Percentiles rank a stretch among this genome's conserved stretches.
phyloP scores from a whole-genome alignment of 2,888 invertebrate genomes.

The Cerastis leucographa region DNA sequence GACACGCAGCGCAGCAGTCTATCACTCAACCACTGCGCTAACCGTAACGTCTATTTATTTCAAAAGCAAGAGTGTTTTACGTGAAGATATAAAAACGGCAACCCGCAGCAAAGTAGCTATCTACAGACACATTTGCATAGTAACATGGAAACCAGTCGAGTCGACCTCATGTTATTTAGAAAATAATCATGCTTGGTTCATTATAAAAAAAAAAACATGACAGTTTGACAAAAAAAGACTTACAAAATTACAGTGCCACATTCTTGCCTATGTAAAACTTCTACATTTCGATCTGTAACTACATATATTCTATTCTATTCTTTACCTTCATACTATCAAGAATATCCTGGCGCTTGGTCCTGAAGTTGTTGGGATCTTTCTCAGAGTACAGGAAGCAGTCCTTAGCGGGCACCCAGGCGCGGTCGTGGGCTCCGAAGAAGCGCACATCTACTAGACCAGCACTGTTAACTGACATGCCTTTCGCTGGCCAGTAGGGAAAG shows the following conservation, averaged over 20 bases:
- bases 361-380: slow-evolving; percentile 92
- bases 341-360: slow-evolving; percentile 89
- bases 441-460: slow-evolving; percentile 95
- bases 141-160: neutral
- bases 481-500: slow-evolving; percentile 99
- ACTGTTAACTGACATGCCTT: slow-evolving; percentile 94
- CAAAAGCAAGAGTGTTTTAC: neutral
- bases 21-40: too few species aligned
- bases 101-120: neutral
- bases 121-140: neutral
- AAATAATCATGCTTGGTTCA: neutral
- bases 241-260: neutral
- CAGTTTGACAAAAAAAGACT: neutral
- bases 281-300: neutral
- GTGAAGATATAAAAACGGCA: neutral
- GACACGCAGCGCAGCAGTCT: too few species aligned
- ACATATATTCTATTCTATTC: neutral
- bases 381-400: slow-evolving; percentile 96
- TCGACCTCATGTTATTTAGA: neutral
- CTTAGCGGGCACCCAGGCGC: slow-evolving; percentile 96
- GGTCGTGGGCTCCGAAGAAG: slow-evolving; percentile 98
- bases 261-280: neutral
- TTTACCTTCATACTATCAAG: slow-evolving; percentile 86
- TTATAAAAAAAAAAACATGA: neutral
- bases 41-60: too few species aligned